phyloP scores from a whole-genome alignment of 2,113 vertebrate genomes.

The Sigmodon hispidus region DNA sequence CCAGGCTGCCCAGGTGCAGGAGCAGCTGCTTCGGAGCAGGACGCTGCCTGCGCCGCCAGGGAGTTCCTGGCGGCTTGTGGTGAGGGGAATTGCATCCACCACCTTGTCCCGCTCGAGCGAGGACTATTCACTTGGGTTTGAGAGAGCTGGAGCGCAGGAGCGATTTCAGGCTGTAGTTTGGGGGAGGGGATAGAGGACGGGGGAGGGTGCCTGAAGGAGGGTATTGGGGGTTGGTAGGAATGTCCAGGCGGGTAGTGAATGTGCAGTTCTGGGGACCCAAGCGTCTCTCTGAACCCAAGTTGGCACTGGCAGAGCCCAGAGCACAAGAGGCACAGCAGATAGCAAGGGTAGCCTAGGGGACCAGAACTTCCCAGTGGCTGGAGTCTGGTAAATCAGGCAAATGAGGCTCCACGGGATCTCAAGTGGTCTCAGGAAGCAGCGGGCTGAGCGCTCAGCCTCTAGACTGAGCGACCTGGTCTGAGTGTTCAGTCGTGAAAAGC shows the following conservation, averaged over 20 bases:
- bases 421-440: not conserved
- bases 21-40: conserved; percentile 48
- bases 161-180: conserved; percentile 55
- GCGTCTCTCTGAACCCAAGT: not conserved
- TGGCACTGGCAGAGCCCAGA: not conserved
- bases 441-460: conserved; percentile 52
- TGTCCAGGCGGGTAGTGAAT: not conserved
- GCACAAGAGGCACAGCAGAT: not conserved
- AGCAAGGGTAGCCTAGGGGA: not conserved
- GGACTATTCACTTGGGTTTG: conserved; percentile 67
- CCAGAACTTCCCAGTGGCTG: conserved; percentile 68
- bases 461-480: not conserved
- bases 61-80: conserved; percentile 59
- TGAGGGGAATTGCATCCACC: conserved; percentile 78
- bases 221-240: not conserved
- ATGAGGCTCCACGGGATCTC: not conserved
- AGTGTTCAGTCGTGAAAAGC: not conserved
- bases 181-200: conserved; percentile 55
- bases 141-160: conserved; percentile 74
- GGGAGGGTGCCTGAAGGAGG: not conserved
- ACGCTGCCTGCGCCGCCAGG: conserved; percentile 63
- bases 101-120: conserved; percentile 70
- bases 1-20: conserved; percentile 74
- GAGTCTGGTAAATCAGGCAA: not conserved
- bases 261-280: not conserved